Conservation (phyloP, 2,113 vertebrate genomes). For the Callopanchax toddi region DNA sequence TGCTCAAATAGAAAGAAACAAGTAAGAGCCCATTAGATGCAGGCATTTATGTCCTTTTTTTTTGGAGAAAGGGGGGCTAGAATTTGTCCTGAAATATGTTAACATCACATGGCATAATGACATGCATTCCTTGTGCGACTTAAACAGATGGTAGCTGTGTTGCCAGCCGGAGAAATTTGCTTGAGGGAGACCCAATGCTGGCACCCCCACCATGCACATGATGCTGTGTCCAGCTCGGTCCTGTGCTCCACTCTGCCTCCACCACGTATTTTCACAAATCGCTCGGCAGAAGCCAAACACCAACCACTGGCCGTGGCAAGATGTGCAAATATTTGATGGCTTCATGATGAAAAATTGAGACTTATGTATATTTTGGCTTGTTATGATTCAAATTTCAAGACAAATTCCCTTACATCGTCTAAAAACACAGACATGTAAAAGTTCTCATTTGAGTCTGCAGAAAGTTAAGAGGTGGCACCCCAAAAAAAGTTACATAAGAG, state of each 20-base stretch:
- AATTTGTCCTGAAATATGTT: slow-evolving; percentile 70
- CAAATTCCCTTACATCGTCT: neutral
- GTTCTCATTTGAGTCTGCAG: neutral
- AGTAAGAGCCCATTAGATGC: slow-evolving; percentile 35
- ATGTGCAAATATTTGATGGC: slow-evolving; percentile 16
- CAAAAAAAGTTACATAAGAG: slow-evolving; percentile 35
- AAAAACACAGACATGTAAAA: neutral
- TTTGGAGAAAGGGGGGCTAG: neutral
- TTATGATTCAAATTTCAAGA: neutral
- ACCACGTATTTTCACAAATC: slow-evolving; percentile 32
- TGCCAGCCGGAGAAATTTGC: slow-evolving; percentile 55
- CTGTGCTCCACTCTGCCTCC: slow-evolving; percentile 23
- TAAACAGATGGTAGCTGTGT: slow-evolving; percentile 58
- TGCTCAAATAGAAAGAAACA: slow-evolving; percentile 49
- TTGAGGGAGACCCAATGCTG: slow-evolving; percentile 41
- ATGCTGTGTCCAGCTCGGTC: slow-evolving; percentile 47
- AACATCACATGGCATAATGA: slow-evolving; percentile 52
- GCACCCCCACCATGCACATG: slow-evolving; percentile 41
- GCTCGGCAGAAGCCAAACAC: slow-evolving; percentile 32
- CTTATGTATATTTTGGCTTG: neutral
- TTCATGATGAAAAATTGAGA: neutral
- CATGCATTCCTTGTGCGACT: slow-evolving; percentile 53
- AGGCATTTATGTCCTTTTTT: slow-evolving; percentile 41
- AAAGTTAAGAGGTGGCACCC: neutral
- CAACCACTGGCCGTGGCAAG: neutral